Evolutionary conservation across 2,113 vertebrate genomes (phyloP), one percentile per base, ranked within the genome.

Genomic region (Syngnathus floridae): DNA sequence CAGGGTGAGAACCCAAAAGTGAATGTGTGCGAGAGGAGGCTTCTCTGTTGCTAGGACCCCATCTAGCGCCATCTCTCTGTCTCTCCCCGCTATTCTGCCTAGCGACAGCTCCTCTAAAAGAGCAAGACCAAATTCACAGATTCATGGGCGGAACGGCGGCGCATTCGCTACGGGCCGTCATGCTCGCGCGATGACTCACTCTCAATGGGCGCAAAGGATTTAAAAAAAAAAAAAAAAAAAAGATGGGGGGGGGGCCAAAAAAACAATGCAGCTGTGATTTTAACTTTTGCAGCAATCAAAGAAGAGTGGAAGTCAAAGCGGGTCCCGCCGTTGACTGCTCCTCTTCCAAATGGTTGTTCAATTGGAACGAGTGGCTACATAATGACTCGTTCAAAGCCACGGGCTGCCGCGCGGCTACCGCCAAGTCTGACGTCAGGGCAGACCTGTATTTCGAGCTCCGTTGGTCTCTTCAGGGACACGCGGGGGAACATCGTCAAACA

Each of bases 31-130:
- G 37, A n/a, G 60, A 21, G 22, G 17, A 51, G 66, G 66, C 60
- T 73, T 81, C 69, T 76, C 74, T 83, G 86, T 83, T 88, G 83
- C 83, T 85, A 88, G 74, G 86, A 80, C 72, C 74, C 72, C 70
- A 67, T 77, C 61, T 69, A 78, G 77, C 72, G 77, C 71, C 59
- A 75, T 80, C 79, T 75, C 40, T 78, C 48, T 49, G 7, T n/a
- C 48, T 49, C 19, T 16, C 71, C n/a, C 48, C 0, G 57, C 85
- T 82, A 75, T 73, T 85, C 83, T 86, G 87, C 82, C 78, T 85
- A 79, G 78, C 72, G 77, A 86, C 81, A 67, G 79, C 67, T 75
- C 64, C 72, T 71, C 10, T 65, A 75, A 75, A 74, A 69, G 57
- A 77, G 62, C 66, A 73, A 77, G 46, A 65, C 71, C 67, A 78